phyloP scores from a whole-genome alignment of 2,888 invertebrate genomes.

The Agriopis aurantiaria region DNA sequence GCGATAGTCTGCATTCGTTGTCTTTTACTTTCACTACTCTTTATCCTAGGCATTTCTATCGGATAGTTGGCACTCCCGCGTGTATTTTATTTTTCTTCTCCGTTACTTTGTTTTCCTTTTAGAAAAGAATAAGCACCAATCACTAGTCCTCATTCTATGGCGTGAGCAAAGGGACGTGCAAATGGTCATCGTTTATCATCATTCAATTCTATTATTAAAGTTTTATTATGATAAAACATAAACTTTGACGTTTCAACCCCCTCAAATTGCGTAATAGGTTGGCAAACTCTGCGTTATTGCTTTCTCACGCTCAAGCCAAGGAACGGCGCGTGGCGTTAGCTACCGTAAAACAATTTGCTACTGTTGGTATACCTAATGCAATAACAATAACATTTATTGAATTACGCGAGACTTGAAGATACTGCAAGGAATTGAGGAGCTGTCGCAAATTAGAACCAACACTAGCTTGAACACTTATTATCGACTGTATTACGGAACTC shows the following conservation, averaged over 20 bases:
- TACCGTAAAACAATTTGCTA: constrained; percentile 72
- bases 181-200: neutral
- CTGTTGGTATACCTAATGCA: constrained; percentile 69
- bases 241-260: constrained; percentile 45
- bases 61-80: too few species aligned
- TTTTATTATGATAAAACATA: constrained; percentile 33
- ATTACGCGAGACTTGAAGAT: constrained; percentile 49
- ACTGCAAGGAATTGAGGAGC: neutral
- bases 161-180: too few species aligned
- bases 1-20: too few species aligned
- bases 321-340: constrained; percentile 56
- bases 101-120: too few species aligned
- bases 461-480: neutral
- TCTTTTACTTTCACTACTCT: too few species aligned
- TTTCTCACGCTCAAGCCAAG: constrained; percentile 45
- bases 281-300: constrained; percentile 22
- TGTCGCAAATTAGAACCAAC: neutral
- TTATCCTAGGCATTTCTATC: too few species aligned
- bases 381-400: constrained; percentile 81
- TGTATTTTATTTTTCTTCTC: too few species aligned
- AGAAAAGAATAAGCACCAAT: too few species aligned
- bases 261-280: constrained; percentile 9
- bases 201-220: neutral
- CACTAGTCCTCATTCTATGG: too few species aligned
- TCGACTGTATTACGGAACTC: neutral